A percentile compares a stretch with the other conserved stretches of the same genome.
These are phyloP conservation scores for Biston betularia DNA, from an alignment of 2,888 invertebrate genomes.

Conservation along the genomic window DNA sequence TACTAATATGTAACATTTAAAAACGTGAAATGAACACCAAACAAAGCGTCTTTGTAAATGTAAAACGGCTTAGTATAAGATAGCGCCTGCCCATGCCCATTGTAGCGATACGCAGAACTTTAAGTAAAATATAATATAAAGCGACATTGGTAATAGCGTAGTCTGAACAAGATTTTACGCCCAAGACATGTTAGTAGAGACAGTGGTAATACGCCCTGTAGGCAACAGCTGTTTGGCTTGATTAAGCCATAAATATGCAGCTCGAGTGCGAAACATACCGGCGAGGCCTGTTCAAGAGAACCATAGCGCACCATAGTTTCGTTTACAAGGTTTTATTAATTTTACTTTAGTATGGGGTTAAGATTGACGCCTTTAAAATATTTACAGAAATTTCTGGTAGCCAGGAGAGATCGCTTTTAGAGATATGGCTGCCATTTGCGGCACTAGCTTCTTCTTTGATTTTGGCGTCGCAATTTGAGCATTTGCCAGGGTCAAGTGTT, in stretches of 20 bases:
- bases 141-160: neutral
- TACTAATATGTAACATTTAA: no score
- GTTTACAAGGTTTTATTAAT: constrained; percentile 57
- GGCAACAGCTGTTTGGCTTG: constrained; percentile 65
- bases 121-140: neutral
- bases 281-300: constrained; percentile 42
- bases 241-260: constrained; percentile 71
- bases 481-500: no score
- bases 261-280: constrained; percentile 57
- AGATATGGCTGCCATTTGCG: no score
- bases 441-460: no score
- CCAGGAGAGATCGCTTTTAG: no score
- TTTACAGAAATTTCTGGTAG: neutral
- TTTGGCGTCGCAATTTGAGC: no score
- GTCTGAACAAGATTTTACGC: constrained; percentile 33
- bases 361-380: constrained; percentile 1
- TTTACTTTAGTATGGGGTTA: constrained; percentile 36
- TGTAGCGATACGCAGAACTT: no score
- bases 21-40: no score
- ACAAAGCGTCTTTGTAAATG: no score
- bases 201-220: constrained; percentile 56
- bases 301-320: constrained; percentile 51
- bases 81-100: no score
- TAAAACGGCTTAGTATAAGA: no score
- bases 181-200: constrained; percentile 54